Evolutionary conservation across 2,888 invertebrate species (phyloP).

Genomic region (Noctua comes): DNA sequence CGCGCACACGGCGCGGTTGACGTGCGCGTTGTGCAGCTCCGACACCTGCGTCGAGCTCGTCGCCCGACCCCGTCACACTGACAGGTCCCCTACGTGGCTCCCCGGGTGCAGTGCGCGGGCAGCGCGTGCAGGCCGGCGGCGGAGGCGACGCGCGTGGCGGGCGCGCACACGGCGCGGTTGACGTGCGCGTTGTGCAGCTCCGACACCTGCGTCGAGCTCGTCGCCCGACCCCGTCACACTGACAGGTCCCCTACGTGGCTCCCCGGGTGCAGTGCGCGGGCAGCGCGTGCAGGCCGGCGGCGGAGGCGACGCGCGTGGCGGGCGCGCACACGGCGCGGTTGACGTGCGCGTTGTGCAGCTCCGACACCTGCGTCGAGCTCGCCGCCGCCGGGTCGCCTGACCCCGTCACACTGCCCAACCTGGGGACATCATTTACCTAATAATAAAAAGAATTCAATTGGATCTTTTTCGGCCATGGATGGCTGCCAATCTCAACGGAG

Average conservation of each 20-base stretch:
- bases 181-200: no score
- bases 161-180: constrained; percentile 56
- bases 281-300: constrained; percentile 62
- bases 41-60: constrained; percentile 90
- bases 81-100: no score
- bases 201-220: no score
- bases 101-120: no score
- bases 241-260: no score
- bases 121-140: constrained; percentile 62
- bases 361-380: constrained; percentile 90
- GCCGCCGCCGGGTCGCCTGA: constrained; percentile 92
- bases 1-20: constrained; percentile 82
- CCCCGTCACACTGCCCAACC: constrained; percentile 87
- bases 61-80: constrained; percentile 89
- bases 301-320: constrained; percentile 65
- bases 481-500: no score
- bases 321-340: constrained; percentile 78
- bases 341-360: constrained; percentile 91
- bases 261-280: no score
- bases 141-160: constrained; percentile 65
- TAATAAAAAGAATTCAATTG: neutral
- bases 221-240: no score
- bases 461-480: no score
- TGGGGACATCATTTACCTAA: constrained; percentile 64
- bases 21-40: constrained; percentile 91